Base-by-base conservation (phyloP, 64 coral and sea anemone genomes). In the Porites australiensis region DNA sequence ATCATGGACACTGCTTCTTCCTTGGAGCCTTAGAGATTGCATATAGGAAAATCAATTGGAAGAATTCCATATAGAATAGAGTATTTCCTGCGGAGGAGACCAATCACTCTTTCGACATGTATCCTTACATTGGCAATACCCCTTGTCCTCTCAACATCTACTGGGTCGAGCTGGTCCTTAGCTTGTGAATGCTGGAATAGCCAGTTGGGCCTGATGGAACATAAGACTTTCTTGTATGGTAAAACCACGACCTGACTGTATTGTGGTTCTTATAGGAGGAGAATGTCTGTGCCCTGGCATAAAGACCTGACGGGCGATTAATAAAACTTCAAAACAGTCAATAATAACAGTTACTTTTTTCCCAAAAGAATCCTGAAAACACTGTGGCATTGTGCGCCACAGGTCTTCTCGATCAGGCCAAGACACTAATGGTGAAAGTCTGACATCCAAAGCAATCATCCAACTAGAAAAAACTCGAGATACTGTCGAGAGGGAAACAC, bases 11-110 rank as follows among this genome's bases (percentile, higher is more conserved):
- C 60, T 68, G 19, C 13, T 46, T 21, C 82, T 44, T 68, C 82
- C 48, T 86, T 54, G 82, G 82, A 86, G 37, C 82, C 82, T 55
- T 82, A 7, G 19, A 13, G 79, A 57, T 82, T 58, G 37, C 58
- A 65, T 44, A 63, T 59, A 15, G 74, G 52, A 50, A 72, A 88
- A 43, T 88, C 66, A 55, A 88, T 88, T 23, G 85, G 85, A 10
- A 88, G 49, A 88, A 88, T 72, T 44, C 67, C 69, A 88, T 67
- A 88, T 8, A 88, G 53, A 51, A 88, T 88, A 51, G 85, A 20
- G 54, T 88, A 88, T 50, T 88, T 88, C 46, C 85, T 68, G 15
- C 64, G 43, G 2, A 88, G 44, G 9, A 73, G 64, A 16, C 84
- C 69, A 73, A 73, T 73, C 1, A 73, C 67, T 71, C 80, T 83